Conservation (phyloP, 1,140 invertebrate species). For the Brachionus paranguensis region DNA sequence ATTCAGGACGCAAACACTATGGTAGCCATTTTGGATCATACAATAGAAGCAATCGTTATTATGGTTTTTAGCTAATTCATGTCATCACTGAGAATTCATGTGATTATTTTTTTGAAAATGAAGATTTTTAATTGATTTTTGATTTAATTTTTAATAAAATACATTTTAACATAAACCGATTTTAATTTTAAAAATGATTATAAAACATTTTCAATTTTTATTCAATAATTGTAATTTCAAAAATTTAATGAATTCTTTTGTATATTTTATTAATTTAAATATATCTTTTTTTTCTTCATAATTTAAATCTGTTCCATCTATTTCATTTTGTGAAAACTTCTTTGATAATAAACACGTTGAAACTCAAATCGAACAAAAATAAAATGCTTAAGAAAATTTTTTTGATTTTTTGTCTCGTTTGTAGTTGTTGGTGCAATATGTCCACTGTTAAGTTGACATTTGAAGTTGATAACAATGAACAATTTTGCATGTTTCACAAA, state of each 20-base stretch:
- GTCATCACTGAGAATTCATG: no score
- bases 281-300: not conserved
- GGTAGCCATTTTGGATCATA: not conserved
- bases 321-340: no score
- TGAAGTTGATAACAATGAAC: slow-evolving; percentile 21
- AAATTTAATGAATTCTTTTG: no score
- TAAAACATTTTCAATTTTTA: no score
- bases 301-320: not conserved
- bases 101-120: no score
- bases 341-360: not conserved
- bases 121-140: no score
- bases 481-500: slow-evolving; percentile 12
- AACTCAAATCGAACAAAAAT: not conserved
- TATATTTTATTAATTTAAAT: no score
- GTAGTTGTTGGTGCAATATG: not conserved
- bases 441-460: not conserved
- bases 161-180: no score
- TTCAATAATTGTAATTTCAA: no score
- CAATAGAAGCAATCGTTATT: not conserved
- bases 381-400: not conserved
- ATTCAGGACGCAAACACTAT: not conserved
- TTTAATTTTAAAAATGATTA: no score
- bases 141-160: no score
- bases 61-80: not conserved
- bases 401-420: not conserved